Evolutionary conservation across 2,888 invertebrate species (phyloP).

Genomic region (Camptogramma bilineatum): DNA sequence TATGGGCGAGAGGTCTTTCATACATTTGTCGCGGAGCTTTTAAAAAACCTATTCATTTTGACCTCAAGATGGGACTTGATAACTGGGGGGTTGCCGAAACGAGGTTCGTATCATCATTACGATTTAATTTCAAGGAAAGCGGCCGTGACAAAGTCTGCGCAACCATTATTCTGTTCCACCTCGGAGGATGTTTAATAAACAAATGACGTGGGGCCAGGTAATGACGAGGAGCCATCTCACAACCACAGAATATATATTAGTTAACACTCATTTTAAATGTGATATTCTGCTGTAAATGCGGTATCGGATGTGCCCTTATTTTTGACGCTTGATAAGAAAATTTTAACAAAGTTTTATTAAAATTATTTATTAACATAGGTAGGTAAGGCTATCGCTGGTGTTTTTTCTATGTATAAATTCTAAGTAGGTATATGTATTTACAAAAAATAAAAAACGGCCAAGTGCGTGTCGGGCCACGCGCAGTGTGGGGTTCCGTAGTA

Average conservation of each 20-base stretch:
- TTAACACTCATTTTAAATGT: constrained; percentile 69
- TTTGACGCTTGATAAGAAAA: constrained; percentile 16
- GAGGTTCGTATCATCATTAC: constrained; percentile 80
- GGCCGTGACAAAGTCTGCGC: constrained; percentile 79
- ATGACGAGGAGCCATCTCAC: constrained; percentile 69
- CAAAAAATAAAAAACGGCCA: no score
- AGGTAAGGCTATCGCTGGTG: no score
- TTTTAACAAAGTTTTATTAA: not conserved
- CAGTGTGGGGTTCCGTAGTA: no score
- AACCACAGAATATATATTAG: constrained; percentile 42
- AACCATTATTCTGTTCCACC: constrained; percentile 82
- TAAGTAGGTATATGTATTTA: no score
- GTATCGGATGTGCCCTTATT: constrained; percentile 48
- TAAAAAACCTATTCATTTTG: constrained; percentile 81
- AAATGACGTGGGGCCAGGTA: constrained; percentile 80
- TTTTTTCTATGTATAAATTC: no score
- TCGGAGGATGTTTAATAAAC: constrained; percentile 83
- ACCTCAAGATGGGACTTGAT: constrained; percentile 81
- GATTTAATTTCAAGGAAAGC: constrained; percentile 82
- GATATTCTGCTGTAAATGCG: constrained; percentile 57
- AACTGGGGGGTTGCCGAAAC: constrained; percentile 68
- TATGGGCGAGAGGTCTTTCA: constrained; percentile 61
- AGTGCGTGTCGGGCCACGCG: no score
- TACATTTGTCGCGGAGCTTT: constrained; percentile 77
- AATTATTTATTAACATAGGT: no score